These are phyloP conservation scores for Bergia sp. DNA, from an alignment of 92 coral and sea anemone genomes.

Conservation along the genomic window DNA sequence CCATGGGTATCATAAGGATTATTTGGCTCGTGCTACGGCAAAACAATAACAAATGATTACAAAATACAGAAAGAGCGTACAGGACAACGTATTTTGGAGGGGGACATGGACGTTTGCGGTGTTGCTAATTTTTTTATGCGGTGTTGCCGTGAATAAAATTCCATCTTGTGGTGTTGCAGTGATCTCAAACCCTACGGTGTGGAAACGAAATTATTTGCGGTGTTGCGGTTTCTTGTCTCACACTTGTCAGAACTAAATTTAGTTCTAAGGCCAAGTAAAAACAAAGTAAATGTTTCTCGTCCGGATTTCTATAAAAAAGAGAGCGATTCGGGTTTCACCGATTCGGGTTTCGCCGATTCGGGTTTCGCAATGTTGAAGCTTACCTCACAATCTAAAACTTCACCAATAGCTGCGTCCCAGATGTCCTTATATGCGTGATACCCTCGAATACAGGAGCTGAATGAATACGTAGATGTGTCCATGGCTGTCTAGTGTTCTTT, in stretches of 20 bases:
- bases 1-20: too few relatives aligned
- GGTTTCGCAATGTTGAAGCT: background rate
- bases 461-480: constrained; percentile 30
- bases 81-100: too few relatives aligned
- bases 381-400: background rate
- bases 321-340: too few relatives aligned
- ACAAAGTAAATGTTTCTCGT: too few relatives aligned
- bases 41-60: too few relatives aligned
- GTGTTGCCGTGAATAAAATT: constrained; percentile 20
- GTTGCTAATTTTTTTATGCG: background rate
- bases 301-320: too few relatives aligned
- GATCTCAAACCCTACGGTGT: constrained; percentile 19
- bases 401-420: constrained; percentile 4
- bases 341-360: too few relatives aligned
- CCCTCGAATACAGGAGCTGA: background rate
- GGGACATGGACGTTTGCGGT: background rate
- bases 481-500: constrained; percentile 18
- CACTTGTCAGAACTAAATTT: constrained; percentile 17
- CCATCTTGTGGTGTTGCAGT: constrained; percentile 9
- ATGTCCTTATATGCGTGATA: background rate
- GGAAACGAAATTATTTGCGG: constrained; percentile 28
- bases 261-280: background rate
- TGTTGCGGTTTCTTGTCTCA: constrained; percentile 36
- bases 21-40: too few relatives aligned
- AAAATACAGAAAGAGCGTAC: too few relatives aligned